Percentiles rank a stretch among this genome's conserved stretches.
phyloP scores from a whole-genome alignment of 2,888 invertebrate genomes.

The Stomorhina lunata region DNA sequence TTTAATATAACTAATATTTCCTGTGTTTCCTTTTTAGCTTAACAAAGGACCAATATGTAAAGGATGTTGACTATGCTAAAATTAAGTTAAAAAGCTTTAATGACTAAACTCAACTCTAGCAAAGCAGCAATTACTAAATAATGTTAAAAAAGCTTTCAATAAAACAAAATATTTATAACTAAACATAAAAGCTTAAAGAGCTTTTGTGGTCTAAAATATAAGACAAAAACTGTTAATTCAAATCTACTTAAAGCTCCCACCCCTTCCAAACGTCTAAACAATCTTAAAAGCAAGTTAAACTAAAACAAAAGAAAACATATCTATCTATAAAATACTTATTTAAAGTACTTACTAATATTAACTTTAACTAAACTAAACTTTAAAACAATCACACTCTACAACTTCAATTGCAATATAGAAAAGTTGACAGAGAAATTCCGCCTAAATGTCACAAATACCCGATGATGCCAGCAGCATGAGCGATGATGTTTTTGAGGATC shows the following conservation, averaged over 20 bases:
- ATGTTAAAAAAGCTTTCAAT: neutral
- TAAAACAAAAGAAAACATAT: constrained; percentile 19
- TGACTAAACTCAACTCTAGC: neutral
- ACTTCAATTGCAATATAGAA: constrained; percentile 6
- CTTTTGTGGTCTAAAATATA: neutral
- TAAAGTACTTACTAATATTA: neutral
- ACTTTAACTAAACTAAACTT: constrained; percentile 12
- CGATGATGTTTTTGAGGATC: constrained; percentile 90
- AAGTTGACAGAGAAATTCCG: neutral
- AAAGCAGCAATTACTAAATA: neutral
- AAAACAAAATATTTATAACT: neutral
- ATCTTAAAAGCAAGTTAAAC: constrained; percentile 1
- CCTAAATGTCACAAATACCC: constrained; percentile 81
- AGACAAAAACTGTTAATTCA: constrained; percentile 34
- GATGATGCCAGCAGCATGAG: constrained; percentile 88
- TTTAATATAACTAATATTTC: too few species aligned
- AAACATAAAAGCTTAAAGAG: constrained; percentile 10
- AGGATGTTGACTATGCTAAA: neutral
- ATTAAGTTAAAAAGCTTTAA: constrained; percentile 4
- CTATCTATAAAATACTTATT: constrained; percentile 9
- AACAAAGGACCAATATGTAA: constrained; percentile 28
- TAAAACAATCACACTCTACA: constrained; percentile 7
- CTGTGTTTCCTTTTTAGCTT: too few species aligned
- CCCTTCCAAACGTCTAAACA: constrained; percentile 18
- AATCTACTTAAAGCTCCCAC: constrained; percentile 22